phyloP scores from a whole-genome alignment of 2,888 invertebrate genomes.

The Theretra japonica region DNA sequence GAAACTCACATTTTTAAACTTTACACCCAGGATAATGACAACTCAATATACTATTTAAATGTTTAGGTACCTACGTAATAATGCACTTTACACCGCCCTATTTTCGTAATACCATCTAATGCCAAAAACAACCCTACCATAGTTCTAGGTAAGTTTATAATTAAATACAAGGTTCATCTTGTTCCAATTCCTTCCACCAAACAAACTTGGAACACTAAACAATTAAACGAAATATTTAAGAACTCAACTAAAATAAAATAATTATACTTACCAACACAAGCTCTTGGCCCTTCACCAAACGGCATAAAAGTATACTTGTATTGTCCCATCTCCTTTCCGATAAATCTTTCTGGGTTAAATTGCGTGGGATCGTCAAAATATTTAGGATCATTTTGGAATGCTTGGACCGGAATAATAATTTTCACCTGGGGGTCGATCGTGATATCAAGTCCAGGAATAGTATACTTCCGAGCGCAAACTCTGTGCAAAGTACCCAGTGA shows the following conservation, averaged over 20 bases:
- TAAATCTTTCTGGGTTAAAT: conserved; percentile 62
- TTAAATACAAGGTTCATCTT: too few relatives aligned
- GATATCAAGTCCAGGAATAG: conserved; percentile 55
- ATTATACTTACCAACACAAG: conserved; percentile 62
- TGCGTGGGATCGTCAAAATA: conserved; percentile 63
- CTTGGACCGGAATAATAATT: conserved; percentile 63
- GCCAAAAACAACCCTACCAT: too few relatives aligned
- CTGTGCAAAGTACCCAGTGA: conserved; percentile 60
- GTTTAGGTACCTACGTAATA: too few relatives aligned
- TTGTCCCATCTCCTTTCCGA: conserved; percentile 39
- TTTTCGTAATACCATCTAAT: too few relatives aligned
- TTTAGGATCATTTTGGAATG: conserved; percentile 63
- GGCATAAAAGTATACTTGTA: conserved; percentile 60
- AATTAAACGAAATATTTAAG: too few relatives aligned
- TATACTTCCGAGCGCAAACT: conserved; percentile 55
- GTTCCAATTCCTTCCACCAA: too few relatives aligned
- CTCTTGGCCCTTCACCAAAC: conserved; percentile 67
- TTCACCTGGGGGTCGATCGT: conserved; percentile 65
- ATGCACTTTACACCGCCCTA: too few relatives aligned
- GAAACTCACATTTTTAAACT: too few relatives aligned
- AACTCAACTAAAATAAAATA: not conserved
- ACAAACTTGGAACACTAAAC: too few relatives aligned
- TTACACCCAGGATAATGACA: too few relatives aligned
- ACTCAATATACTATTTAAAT: too few relatives aligned
- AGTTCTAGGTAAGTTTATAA: too few relatives aligned